phyloP scores from a whole-genome alignment of 2,113 vertebrate genomes.

The Lamprologus callipterus region DNA sequence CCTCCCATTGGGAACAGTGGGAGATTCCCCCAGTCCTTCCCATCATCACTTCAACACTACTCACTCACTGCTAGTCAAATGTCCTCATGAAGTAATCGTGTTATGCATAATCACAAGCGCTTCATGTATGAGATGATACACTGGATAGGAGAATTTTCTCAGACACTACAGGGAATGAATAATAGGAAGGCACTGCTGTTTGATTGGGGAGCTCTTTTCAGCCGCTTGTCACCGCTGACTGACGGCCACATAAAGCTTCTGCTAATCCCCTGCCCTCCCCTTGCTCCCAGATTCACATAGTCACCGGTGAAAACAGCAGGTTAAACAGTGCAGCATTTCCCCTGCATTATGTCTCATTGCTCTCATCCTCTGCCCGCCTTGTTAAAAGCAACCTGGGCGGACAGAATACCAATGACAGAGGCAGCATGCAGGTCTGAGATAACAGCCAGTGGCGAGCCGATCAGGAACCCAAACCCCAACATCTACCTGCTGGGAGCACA shows the following conservation, averaged over 20 bases:
- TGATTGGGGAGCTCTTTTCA: neutral
- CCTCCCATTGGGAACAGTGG: slow-evolving; percentile 28
- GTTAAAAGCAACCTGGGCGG: neutral
- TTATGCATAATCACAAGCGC: neutral
- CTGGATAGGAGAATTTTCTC: neutral
- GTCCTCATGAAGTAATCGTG: neutral
- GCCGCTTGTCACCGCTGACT: neutral
- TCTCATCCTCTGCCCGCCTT: neutral
- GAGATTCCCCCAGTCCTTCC: slow-evolving; percentile 8
- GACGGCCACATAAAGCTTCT: neutral
- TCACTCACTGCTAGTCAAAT: neutral
- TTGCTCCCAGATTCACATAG: neutral
- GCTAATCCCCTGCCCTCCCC: neutral
- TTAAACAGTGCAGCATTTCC: neutral
- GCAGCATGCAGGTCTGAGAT: neutral
- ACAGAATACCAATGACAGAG: slow-evolving; percentile 1
- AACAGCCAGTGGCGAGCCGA: neutral
- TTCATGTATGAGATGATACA: neutral
- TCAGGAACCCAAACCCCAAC: neutral
- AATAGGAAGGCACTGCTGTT: neutral
- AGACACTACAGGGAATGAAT: neutral
- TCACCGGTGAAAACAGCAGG: neutral
- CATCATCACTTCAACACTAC: neutral
- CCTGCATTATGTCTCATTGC: neutral
- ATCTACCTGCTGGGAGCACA: neutral